A percentile compares a stretch with the other conserved stretches of the same genome.
phyloP scores from a whole-genome alignment of 1,140 invertebrate genomes.

The Varroa destructor region DNA sequence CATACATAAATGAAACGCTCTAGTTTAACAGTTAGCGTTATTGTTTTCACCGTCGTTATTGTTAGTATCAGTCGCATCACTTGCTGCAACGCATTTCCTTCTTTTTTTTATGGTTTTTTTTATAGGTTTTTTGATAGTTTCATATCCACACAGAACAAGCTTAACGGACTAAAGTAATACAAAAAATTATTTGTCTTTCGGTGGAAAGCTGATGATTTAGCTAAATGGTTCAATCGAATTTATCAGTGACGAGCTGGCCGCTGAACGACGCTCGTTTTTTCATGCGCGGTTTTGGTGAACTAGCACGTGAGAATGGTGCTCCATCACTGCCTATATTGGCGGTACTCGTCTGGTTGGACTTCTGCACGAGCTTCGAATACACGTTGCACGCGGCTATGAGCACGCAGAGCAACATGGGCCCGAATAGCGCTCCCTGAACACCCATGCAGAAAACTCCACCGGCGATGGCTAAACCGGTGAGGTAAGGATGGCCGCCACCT shows the following conservation, averaged over 20 bases:
- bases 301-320: background rate
- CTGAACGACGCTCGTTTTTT: slow-evolving; percentile 21
- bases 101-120: too few species aligned
- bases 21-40: too few species aligned
- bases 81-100: too few species aligned
- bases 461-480: slow-evolving; percentile 91
- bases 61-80: too few species aligned
- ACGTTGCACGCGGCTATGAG: slow-evolving; percentile 66
- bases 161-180: too few species aligned
- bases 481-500: slow-evolving; percentile 89
- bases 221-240: background rate
- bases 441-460: slow-evolving; percentile 96
- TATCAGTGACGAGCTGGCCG: slow-evolving; percentile 24
- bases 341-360: slow-evolving; percentile 11
- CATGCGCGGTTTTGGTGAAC: slow-evolving; percentile 17
- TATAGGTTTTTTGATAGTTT: too few species aligned
- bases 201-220: too few species aligned
- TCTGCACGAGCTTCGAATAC: slow-evolving; percentile 41
- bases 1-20: too few species aligned
- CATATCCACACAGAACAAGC: too few species aligned
- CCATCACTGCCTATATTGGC: background rate
- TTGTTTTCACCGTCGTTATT: too few species aligned
- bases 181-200: too few species aligned
- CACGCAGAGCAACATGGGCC: slow-evolving; percentile 77
- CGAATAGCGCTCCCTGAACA: slow-evolving; percentile 87